Evolutionary conservation across 2,797 vertebrate genomes (phyloP).

Genomic region (Alauda arvensis): DNA sequence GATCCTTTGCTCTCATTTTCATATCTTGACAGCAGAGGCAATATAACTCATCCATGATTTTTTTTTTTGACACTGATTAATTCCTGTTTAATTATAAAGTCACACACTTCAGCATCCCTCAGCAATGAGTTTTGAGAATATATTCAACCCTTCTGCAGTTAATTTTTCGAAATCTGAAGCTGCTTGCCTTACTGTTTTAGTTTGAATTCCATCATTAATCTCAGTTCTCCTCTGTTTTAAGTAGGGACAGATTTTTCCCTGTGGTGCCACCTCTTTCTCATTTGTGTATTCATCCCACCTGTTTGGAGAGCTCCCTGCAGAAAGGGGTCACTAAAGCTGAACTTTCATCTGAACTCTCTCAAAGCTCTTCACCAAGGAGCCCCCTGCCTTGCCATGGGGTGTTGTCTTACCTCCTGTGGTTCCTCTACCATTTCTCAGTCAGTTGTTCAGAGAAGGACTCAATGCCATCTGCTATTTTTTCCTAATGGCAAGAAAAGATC

Average conservation of each 20-base stretch:
- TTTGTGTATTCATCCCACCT: background rate
- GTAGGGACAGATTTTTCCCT: background rate
- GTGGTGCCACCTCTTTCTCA: background rate
- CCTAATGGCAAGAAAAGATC: slow-evolving; percentile 9
- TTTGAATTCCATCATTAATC: background rate
- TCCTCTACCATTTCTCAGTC: background rate
- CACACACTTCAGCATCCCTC: background rate
- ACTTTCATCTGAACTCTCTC: background rate
- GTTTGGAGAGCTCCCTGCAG: background rate
- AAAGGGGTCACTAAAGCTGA: background rate
- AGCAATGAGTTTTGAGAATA: background rate
- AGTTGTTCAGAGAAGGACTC: background rate
- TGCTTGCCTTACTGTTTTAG: background rate
- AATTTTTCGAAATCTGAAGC: background rate
- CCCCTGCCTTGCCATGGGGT: background rate
- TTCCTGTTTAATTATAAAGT: background rate
- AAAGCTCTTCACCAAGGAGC: background rate
- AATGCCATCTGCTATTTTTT: slow-evolving; percentile 24
- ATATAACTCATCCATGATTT: background rate
- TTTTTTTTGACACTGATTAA: background rate
- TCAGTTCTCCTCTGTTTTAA: background rate
- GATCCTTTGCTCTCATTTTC: background rate
- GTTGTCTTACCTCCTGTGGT: slow-evolving; percentile 14
- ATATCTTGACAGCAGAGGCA: background rate
- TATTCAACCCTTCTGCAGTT: background rate